These are phyloP conservation scores for Distichodus sexfasciatus DNA, from an alignment of 2,797 vertebrate species.

Conservation along the genomic window DNA sequence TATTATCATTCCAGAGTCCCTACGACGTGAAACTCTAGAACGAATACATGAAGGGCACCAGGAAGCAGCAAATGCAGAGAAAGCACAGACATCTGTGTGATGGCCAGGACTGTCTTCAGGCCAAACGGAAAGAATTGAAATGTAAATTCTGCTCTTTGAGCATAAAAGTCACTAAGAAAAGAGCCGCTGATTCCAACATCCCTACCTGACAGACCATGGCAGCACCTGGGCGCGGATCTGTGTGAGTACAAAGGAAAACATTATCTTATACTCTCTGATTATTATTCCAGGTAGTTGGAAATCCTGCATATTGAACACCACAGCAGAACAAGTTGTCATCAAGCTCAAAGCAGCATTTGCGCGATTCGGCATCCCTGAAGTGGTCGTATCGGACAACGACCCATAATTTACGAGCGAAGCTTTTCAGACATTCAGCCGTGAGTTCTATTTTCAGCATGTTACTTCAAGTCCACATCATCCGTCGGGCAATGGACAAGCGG, in stretches of 20 bases:
- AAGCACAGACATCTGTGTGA: not conserved
- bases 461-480: not conserved
- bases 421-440: not conserved
- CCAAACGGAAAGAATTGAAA: not conserved
- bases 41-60: constrained; percentile 1
- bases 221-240: not conserved
- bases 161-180: not conserved
- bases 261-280: not conserved
- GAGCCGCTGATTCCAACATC: not conserved
- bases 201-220: not conserved
- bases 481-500: not conserved
- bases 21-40: constrained; percentile 5
- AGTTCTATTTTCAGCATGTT: not conserved
- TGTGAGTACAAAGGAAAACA: not conserved
- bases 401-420: not conserved
- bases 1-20: not conserved
- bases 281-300: not conserved
- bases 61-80: not conserved
- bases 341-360: not conserved
- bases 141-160: not conserved
- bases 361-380: not conserved
- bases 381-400: not conserved
- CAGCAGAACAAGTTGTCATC: not conserved
- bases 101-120: not conserved
- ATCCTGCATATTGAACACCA: not conserved